phyloP scores from a whole-genome alignment of 1,140 invertebrate genomes.

The Anoplophora glabripennis region DNA sequence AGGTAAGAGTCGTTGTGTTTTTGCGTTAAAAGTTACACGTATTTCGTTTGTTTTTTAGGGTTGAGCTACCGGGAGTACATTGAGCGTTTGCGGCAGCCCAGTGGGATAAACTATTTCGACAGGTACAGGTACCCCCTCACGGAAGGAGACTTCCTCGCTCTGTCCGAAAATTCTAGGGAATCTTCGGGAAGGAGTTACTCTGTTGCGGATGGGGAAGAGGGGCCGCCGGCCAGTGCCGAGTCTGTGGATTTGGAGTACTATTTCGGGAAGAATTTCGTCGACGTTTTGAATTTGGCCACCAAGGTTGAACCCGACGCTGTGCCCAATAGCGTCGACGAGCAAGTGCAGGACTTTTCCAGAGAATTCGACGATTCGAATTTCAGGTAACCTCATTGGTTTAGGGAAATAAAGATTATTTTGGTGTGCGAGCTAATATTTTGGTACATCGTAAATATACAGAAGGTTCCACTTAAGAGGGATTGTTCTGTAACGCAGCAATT shows the following conservation, averaged over 20 bases:
- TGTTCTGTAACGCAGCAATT: too few relatives aligned
- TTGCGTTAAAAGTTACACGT: neutral
- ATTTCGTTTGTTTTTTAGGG: constrained; percentile 11
- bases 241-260: constrained; percentile 29
- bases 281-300: constrained; percentile 34
- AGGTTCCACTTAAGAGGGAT: too few relatives aligned
- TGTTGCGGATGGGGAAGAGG: too few relatives aligned
- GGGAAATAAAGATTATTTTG: too few relatives aligned
- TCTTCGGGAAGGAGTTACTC: neutral
- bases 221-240: constrained; percentile 9
- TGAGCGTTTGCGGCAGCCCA: constrained; percentile 20
- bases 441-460: too few relatives aligned
- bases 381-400: neutral
- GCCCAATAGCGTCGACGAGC: constrained; percentile 20
- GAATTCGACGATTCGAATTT: constrained; percentile 40
- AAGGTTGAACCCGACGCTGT: constrained; percentile 16
- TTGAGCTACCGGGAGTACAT: constrained; percentile 4
- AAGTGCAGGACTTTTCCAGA: constrained; percentile 34
- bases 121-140: constrained; percentile 27
- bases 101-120: constrained; percentile 33
- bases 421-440: too few relatives aligned
- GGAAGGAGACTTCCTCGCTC: neutral
- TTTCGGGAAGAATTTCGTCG: constrained; percentile 34
- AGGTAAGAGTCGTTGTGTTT: neutral
- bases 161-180: too few relatives aligned